A percentile compares a stretch with the other conserved stretches of the same genome.
Evolutionary conservation across 2,888 invertebrate genomes (phyloP).

Genomic region (Perithous albicinctus): DNA sequence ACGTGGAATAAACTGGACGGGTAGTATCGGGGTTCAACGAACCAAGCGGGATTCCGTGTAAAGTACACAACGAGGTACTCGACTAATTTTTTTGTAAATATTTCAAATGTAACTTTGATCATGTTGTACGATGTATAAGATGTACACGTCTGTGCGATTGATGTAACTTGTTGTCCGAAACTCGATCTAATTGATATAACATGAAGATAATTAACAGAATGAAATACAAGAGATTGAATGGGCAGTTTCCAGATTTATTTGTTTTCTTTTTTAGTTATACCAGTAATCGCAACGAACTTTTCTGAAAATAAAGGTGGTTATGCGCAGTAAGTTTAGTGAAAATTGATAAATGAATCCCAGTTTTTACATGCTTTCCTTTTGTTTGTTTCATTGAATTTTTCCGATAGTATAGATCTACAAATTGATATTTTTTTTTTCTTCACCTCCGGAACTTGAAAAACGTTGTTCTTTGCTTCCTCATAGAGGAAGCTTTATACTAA

Average conservation of each 20-base stretch:
- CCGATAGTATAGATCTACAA: too few relatives aligned
- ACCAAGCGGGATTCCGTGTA: neutral
- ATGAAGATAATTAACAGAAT: conserved; percentile 42
- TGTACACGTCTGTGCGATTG: conserved; percentile 17
- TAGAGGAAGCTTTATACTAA: too few relatives aligned
- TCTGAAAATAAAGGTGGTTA: too few relatives aligned
- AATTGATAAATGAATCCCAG: too few relatives aligned
- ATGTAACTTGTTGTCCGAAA: conserved; percentile 38
- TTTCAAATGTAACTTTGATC: conserved; percentile 29
- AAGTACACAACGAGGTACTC: neutral
- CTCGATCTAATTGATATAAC: conserved; percentile 30
- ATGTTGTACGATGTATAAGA: neutral
- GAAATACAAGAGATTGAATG: conserved; percentile 22
- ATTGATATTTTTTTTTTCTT: too few relatives aligned
- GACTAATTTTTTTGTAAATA: conserved; percentile 52
- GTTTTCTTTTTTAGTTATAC: neutral
- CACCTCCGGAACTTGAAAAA: too few relatives aligned
- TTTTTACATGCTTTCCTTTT: too few relatives aligned
- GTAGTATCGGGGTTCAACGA: neutral
- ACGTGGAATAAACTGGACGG: conserved; percentile 12
- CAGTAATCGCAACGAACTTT: too few relatives aligned
- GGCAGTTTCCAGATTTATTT: neutral
- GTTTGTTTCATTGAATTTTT: too few relatives aligned
- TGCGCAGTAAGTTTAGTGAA: too few relatives aligned
- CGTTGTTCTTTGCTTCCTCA: too few relatives aligned